phyloP scores from a whole-genome alignment of 2,888 invertebrate species.

The Patella pellucida region DNA sequence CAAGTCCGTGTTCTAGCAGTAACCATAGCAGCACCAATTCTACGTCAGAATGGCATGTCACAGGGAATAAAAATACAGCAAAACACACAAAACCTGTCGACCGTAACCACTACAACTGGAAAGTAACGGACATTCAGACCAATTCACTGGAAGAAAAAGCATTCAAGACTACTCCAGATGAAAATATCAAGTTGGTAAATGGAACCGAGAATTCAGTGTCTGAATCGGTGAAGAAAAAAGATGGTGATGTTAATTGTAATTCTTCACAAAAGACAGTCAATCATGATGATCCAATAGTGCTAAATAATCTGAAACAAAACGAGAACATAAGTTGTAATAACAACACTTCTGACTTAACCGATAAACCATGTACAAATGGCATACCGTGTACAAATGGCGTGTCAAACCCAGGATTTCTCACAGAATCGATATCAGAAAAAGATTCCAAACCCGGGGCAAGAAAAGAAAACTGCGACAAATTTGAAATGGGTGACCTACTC shows the following conservation, averaged over 20 bases:
- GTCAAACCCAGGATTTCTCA: conserved; percentile 6
- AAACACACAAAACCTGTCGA: no score
- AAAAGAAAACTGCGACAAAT: not conserved
- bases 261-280: no score
- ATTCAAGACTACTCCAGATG: no score
- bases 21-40: conserved; percentile 64
- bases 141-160: no score
- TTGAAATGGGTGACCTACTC: not conserved
- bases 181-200: no score
- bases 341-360: not conserved
- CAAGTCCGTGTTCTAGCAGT: conserved; percentile 62
- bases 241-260: no score
- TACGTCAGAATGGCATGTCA: conserved; percentile 68
- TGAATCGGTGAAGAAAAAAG: no score
- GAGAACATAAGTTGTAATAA: conserved; percentile 9
- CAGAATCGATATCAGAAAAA: not conserved
- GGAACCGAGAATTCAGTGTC: no score
- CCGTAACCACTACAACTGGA: no score
- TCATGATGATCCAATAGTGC: no score
- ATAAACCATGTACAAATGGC: conserved; percentile 8
- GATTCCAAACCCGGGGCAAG: not conserved
- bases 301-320: no score
- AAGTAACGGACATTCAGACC: no score
- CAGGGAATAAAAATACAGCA: conserved; percentile 34
- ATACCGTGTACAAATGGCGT: conserved; percentile 3